Evolutionary conservation across 2,888 invertebrate genomes (phyloP).

Genomic region (Actias luna): DNA sequence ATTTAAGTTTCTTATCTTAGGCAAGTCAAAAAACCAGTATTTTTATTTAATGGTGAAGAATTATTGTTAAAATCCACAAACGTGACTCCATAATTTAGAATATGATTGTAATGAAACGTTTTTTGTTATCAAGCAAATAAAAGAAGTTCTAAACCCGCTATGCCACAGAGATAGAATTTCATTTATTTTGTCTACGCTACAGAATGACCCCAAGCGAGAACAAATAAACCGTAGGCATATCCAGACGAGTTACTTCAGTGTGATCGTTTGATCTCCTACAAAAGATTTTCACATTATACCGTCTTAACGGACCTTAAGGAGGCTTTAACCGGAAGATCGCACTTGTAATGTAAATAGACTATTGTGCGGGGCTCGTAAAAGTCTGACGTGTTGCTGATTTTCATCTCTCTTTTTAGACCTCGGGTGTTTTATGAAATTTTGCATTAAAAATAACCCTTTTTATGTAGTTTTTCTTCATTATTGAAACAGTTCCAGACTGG

Average conservation of each 20-base stretch:
- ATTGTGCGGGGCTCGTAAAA: slow-evolving; percentile 44
- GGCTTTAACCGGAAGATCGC: slow-evolving; percentile 73
- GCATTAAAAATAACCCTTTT: not conserved
- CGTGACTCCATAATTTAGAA: too few relatives aligned
- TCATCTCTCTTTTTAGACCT: not conserved
- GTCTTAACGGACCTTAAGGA: slow-evolving; percentile 62
- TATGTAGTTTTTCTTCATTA: too few relatives aligned
- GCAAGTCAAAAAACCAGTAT: too few relatives aligned
- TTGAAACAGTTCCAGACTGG: too few relatives aligned
- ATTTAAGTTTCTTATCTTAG: too few relatives aligned
- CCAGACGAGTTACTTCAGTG: slow-evolving; percentile 21
- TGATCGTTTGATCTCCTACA: slow-evolving; percentile 53
- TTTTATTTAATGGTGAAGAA: too few relatives aligned
- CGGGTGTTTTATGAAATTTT: not conserved
- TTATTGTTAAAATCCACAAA: too few relatives aligned
- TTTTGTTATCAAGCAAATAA: too few relatives aligned
- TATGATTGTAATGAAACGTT: too few relatives aligned
- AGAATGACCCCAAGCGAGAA: not conserved
- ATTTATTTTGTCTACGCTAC: too few relatives aligned
- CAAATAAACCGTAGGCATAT: slow-evolving; percentile 19
- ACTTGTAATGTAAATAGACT: slow-evolving; percentile 77
- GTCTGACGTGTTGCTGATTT: slow-evolving; percentile 13
- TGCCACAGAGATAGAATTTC: too few relatives aligned
- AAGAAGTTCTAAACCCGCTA: too few relatives aligned
- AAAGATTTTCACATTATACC: slow-evolving; percentile 74